Base-by-base conservation (phyloP, 2,113 vertebrate genomes). In the Pachyramphus minor region DNA sequence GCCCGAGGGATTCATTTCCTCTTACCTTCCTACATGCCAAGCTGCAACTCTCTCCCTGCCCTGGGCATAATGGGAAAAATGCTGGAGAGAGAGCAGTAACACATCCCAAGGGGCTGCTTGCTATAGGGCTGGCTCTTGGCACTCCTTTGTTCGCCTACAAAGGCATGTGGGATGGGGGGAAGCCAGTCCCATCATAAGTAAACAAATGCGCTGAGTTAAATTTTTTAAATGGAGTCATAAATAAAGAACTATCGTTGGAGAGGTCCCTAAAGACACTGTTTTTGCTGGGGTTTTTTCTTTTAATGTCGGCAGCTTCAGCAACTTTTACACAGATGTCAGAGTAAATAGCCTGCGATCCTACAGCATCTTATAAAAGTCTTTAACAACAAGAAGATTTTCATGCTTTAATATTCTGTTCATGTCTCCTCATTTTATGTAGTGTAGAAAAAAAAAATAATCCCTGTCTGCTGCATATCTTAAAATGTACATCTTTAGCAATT, bases 141-240 rank as follows among this genome's bases (percentile, higher is more conserved):
- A 18, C 35, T 87, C 50, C 82, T 93, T 93, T 91, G 81, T 77
- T 90, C 59, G 75, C 79, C 82, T 74, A 16, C 78, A 88, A 71
- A 96, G 53, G 42, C 92, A 22, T 59, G 39, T 50, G 52, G 75
- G 92, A 14, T 41, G 55, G 52, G 91, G 45, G n/a, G 39, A 91
- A 94, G 39, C 60, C 64, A 86, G 67, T 41, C 72, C 75, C 63
- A 86, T 90, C 85, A 12, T 84, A 90, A 94, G 82, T 90, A 96
- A 96, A 96, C 79, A 96, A 94, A 91, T 68, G 79, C 1, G 0
- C 73, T 37, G 68, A 92, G 90, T 84, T 88, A 88, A 95, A 71
- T 94, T 69, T 94, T 96, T 88, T 86, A 59, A 96, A 95, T 90
- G 82, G 82, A 94, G 64, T 39, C 87, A 96, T 95, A 97, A 96